These are phyloP conservation scores for Nanorana parkeri DNA, from an alignment of 2,113 vertebrate species.

Conservation along the genomic window DNA sequence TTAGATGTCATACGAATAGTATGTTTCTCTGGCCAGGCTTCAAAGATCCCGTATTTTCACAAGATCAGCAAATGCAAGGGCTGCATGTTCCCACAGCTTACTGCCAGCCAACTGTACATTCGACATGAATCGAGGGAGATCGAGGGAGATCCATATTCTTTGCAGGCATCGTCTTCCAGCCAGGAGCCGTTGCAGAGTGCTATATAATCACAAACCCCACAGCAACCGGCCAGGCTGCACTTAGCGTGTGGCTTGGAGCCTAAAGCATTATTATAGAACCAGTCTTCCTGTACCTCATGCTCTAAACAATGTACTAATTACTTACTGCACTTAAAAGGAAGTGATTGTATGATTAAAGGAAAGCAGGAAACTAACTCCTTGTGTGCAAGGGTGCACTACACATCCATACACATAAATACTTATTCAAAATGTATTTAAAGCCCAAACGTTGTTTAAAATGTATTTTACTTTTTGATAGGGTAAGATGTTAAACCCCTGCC, in stretches of 20 bases:
- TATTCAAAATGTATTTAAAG: too few relatives aligned
- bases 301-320: constrained; percentile 22
- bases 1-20: constrained; percentile 47
- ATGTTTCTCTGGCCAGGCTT: constrained; percentile 45
- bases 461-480: too few relatives aligned
- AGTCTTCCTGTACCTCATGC: constrained; percentile 16
- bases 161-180: neutral
- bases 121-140: neutral
- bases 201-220: neutral
- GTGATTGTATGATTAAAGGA: neutral
- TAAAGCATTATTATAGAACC: neutral
- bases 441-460: too few relatives aligned
- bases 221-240: neutral
- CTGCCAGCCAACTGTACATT: neutral
- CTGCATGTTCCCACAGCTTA: constrained; percentile 2
- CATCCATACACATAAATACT: too few relatives aligned
- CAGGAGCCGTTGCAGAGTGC: neutral
- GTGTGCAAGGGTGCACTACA: neutral
- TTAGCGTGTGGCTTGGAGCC: neutral
- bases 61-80: constrained; percentile 31
- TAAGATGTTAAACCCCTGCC: too few relatives aligned
- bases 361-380: constrained; percentile 15
- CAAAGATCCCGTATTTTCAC: constrained; percentile 25
- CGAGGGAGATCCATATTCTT: neutral
- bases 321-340: neutral